Base-by-base conservation (phyloP, 2,888 invertebrate species). In the Drosophila robusta region DNA sequence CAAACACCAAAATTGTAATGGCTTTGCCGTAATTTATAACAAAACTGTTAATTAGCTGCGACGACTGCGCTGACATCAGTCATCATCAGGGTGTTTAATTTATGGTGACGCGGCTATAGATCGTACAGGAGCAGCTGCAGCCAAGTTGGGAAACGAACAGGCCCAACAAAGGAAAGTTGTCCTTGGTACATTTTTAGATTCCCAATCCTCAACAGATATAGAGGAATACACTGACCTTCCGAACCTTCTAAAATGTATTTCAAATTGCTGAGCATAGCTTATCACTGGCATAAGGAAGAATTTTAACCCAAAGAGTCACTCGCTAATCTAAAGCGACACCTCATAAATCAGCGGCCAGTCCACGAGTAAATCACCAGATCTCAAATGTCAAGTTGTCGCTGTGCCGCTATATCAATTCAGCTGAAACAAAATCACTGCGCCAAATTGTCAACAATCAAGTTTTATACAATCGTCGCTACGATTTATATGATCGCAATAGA, bases 41-140 rank as follows among this genome's bases (percentile, higher is more conserved):
- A 89, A 90, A 90, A 89, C 89, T 90, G 91, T 91, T 91, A 91
- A 91, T 91, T 91, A 91, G 91, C 91, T 89, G 90, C 87, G 84
- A 91, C 91, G 91, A 83, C 78, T 75, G 61, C 63, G 68, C 77
- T 80, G 83, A 85, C 82, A 83, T 80, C 80, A 86, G 70, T 91
- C 91, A 91, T 91, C 91, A 54, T 34, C 54, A 34, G 89, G 91
- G 87, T 70, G 45, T 68, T 55, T 88, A 83, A 90, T 90, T 90
- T 89, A 90, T 84, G 75, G 42, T 39, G 63, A 68, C 58, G 47
- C 24, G 47, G 29, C 45, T 11, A 9, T 22, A 22, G 52, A 41
- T 26, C 51, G 24, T n/a, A n/a, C 29, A 67, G 67, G 55, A 34
- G 62, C 75, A 71, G 70, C 75, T 68, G 75, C 46, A 51, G 42